Evolutionary conservation across 2,888 invertebrate species (phyloP), one percentile per base, ranked within the genome.

Genomic region (Gonocerus acuteangulatus): DNA sequence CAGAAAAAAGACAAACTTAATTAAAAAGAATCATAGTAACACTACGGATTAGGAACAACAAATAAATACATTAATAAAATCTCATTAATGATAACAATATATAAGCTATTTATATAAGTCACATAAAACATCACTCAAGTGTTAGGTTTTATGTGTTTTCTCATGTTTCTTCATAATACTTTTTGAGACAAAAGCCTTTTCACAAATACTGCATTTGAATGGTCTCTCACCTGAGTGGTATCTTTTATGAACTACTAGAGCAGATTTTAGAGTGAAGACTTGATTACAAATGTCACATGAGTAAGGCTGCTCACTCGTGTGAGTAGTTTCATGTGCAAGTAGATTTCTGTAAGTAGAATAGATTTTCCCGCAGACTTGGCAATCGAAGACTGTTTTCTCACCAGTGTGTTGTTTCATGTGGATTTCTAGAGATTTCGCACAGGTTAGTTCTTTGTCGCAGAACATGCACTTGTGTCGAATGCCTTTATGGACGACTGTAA

Each of bases 371-470:
- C 78, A 78, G 2, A 73, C 72, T 59, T 75, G 73, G 65, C 78
- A 78, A 1, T 74, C 74, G 62, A 75, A 75, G 15, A 15, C 3
- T 0, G 81, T 81, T 66, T 79, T 79, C 62, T 80, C 80, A 0
- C 80, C 80, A 1, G 77, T 78, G 65, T 81, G 80, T 2, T 13
- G 4, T 18, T 77, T 71, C 44, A 76, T 74, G 65, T 82, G 81
- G 23, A 77, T 74, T 61, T 78, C 78, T 44, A 83, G 69, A 60
- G 80, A 81, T 65, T 78, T 79, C 22, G 72, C 74, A 57, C 75
- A 79, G 1, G 77, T 74, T 15, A 82, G 69, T 1, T 77, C 76
- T 67, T 81, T 82, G 0, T 81, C 82, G 66, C 82, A 83, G 6
- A 79, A 71, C 58, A 82, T 81, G 62, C 83, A 83, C 0, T 82